A percentile compares a stretch with the other conserved stretches of the same genome.
Conservation (phyloP, 1,140 invertebrate genomes). For the Coptotermes formosanus region DNA sequence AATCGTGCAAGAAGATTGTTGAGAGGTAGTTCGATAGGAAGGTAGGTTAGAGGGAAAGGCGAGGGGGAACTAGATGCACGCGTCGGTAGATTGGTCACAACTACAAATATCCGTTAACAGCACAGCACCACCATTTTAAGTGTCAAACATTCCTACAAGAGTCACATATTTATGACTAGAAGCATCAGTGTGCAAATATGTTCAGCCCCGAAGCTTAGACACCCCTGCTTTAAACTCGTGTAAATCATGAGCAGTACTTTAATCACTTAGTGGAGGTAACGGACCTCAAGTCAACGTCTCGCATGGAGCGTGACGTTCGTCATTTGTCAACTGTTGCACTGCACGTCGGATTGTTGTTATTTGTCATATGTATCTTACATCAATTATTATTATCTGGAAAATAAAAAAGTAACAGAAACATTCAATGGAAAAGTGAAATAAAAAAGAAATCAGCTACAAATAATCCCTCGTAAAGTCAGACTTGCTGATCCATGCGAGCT, state of each 20-base stretch:
- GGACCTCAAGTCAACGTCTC: neutral
- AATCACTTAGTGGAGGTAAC: neutral
- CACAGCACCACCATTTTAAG: too few relatives aligned
- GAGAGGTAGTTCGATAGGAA: too few relatives aligned
- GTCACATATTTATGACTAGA: too few relatives aligned
- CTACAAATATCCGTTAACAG: too few relatives aligned
- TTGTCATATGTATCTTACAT: conserved; percentile 11
- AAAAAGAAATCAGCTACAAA: conserved; percentile 19
- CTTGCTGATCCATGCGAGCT: neutral
- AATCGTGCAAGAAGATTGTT: too few relatives aligned
- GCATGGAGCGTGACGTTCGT: neutral
- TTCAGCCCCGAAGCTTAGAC: neutral
- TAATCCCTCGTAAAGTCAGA: neutral
- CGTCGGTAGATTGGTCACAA: too few relatives aligned
- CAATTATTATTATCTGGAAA: neutral
- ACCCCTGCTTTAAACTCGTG: neutral
- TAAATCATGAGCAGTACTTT: neutral
- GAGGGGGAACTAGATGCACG: too few relatives aligned
- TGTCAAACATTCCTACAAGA: too few relatives aligned
- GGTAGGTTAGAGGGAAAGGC: too few relatives aligned
- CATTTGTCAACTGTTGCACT: conserved; percentile 10
- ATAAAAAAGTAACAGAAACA: neutral
- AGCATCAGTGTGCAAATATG: too few relatives aligned
- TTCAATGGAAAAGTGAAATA: neutral
- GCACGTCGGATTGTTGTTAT: conserved; percentile 4